Conservation (phyloP, 2,113 vertebrate genomes). For the Brachyhypopomus occidentalis region DNA sequence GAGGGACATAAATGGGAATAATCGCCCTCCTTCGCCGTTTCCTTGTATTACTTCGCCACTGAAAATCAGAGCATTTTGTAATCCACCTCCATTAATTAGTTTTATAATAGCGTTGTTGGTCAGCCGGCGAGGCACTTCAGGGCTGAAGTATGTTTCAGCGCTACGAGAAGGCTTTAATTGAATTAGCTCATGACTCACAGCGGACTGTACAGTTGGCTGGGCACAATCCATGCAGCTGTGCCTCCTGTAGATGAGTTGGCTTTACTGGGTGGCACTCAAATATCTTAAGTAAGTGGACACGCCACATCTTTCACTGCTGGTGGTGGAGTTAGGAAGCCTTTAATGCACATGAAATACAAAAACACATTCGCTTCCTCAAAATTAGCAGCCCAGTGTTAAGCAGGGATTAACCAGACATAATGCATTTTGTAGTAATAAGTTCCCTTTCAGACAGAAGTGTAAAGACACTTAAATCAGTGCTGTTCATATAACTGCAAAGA, state of each 20-base stretch:
- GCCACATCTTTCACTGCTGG: neutral
- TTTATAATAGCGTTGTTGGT: slow-evolving; percentile 39
- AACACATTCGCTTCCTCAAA: too few species aligned
- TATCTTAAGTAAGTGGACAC: neutral
- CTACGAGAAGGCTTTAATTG: slow-evolving; percentile 49
- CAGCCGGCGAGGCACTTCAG: slow-evolving; percentile 42
- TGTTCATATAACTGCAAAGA: too few species aligned
- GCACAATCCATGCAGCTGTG: slow-evolving; percentile 1
- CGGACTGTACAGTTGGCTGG: slow-evolving; percentile 20
- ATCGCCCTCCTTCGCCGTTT: slow-evolving; percentile 16
- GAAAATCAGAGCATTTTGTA: slow-evolving; percentile 34
- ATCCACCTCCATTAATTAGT: slow-evolving; percentile 47
- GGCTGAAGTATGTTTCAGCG: slow-evolving; percentile 46
- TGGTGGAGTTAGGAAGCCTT: neutral
- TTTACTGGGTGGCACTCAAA: slow-evolving; percentile 23
- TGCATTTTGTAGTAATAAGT: too few species aligned
- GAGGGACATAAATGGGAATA: slow-evolving; percentile 34
- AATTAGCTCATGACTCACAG: slow-evolving; percentile 49
- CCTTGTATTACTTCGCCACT: slow-evolving; percentile 19
- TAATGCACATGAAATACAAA: too few species aligned
- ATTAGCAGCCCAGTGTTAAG: too few species aligned
- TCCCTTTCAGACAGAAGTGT: too few species aligned
- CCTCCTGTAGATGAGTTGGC: neutral
- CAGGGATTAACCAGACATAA: too few species aligned
- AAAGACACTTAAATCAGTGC: too few species aligned